Conservation (phyloP, 2,113 vertebrate genomes). For the Upupa epops region DNA sequence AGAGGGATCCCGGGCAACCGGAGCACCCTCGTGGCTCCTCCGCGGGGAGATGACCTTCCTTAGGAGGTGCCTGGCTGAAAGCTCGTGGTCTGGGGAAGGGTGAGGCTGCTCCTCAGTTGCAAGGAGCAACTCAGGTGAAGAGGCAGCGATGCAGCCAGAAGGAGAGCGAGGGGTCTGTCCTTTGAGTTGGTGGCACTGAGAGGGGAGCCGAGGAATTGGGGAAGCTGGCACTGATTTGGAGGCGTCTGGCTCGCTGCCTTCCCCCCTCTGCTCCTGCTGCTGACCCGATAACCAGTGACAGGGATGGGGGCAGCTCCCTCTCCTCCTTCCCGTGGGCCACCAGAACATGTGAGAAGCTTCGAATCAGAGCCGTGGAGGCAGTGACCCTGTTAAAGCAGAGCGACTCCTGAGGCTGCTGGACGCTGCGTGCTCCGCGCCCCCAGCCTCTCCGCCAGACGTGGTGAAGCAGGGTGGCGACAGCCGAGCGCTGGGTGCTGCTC, state of each 20-base stretch:
- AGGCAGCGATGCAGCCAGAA: neutral
- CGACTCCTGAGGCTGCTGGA: neutral
- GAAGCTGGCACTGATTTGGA: neutral
- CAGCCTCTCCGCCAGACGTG: neutral
- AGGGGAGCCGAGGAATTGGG: neutral
- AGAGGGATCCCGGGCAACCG: neutral
- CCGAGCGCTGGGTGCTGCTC: too few species aligned
- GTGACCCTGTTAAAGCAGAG: neutral
- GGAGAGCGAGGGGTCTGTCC: neutral
- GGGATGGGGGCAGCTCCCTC: neutral
- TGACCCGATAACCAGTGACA: accelerated
- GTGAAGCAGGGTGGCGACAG: too few species aligned
- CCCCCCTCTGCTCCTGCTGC: neutral
- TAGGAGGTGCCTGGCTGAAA: accelerated
- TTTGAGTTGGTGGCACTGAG: neutral
- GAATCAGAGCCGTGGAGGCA: neutral
- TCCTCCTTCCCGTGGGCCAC: neutral
- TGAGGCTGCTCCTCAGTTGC: neutral
- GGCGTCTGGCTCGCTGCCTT: neutral
- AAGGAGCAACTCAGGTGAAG: neutral
- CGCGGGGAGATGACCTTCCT: neutral
- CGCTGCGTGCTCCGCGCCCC: neutral
- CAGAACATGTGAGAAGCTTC: neutral
- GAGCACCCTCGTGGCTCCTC: neutral
- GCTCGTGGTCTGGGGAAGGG: too few species aligned